Base-by-base conservation (phyloP, 2,113 vertebrate genomes). In the Actenoides hombroni region DNA sequence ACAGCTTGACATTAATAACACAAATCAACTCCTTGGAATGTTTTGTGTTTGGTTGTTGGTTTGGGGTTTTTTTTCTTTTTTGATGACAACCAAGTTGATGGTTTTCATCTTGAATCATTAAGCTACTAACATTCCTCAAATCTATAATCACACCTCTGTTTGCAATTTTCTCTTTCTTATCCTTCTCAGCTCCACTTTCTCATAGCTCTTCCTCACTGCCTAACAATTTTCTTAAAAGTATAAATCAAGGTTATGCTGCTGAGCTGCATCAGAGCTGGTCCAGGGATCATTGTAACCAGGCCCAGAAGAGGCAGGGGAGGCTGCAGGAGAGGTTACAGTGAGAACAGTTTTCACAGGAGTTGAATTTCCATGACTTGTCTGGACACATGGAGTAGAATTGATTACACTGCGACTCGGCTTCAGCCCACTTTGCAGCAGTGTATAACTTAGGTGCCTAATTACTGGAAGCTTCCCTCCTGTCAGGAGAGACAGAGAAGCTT, bases 371-470 rank as follows among this genome's bases (percentile, higher is more conserved):
- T 1, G 4, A 6, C 40, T 86, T 31, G 21, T 20, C 35, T 51
- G 77, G 57, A 82, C 69, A 68, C 46, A 31, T 53, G 69, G 23
- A 84, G 11, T 35, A 78, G 56, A 92, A 95, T 77, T 82, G 81
- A 95, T 86, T 71, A 48, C 60, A 64, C 0, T 0, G 56, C 1
- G 0, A 51, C 48, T 95, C 28, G 2, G 73, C 64, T 91, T 83
- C 60, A 81, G 42, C 68, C 51, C 9, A 21, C 56, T 94, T 78
- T 92, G 35, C 65, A 75, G 81, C 53, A 88, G 73, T 57, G 56
- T 65, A 7, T 91, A 94, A 91, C 76, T 92, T 95, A 94, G 95
- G 24, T 82, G 35, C 56, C 69, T 96, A 96, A 95, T 96, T 95
- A 92, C 92, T 95, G 80, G 56, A 91, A 92, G 83, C 23, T 94